Percentiles rank a stretch among this genome's conserved stretches.
phyloP scores from a whole-genome alignment of 1,140 invertebrate species.

The Acromyrmex charruanus region DNA sequence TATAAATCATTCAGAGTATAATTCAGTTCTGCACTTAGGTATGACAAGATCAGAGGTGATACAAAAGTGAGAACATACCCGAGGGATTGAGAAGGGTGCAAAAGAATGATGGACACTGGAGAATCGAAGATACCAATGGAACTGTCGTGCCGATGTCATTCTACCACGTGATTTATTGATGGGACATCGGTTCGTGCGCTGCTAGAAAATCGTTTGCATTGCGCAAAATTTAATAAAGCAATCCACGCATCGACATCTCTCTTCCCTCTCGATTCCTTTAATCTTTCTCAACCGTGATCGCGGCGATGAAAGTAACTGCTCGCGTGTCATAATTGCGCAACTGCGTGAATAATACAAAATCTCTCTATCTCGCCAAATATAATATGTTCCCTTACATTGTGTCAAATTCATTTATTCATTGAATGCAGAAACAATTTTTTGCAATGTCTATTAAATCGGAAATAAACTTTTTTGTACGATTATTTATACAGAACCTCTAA shows the following conservation, averaged over 20 bases:
- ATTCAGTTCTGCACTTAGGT: constrained; percentile 25
- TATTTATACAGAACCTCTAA: constrained; percentile 1
- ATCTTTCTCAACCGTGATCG: constrained; percentile 69
- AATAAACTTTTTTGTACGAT: background rate
- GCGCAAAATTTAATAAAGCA: constrained; percentile 81
- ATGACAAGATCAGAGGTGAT: constrained; percentile 35
- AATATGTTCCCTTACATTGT: background rate
- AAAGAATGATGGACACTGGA: background rate
- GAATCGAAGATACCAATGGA: constrained; percentile 55
- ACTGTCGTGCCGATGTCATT: constrained; percentile 76
- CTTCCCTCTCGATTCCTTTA: constrained; percentile 73
- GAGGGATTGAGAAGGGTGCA: constrained; percentile 18
- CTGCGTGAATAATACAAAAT: constrained; percentile 11
- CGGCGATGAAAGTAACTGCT: constrained; percentile 62
- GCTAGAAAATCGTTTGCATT: constrained; percentile 77
- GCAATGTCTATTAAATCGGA: background rate
- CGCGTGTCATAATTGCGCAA: constrained; percentile 66
- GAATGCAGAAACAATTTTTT: background rate
- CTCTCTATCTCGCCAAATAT: constrained; percentile 16
- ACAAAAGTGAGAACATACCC: constrained; percentile 50
- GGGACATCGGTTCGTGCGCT: constrained; percentile 26
- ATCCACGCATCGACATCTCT: constrained; percentile 77
- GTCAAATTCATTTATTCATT: constrained; percentile 13
- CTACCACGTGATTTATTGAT: constrained; percentile 76
- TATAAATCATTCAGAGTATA: background rate